These are phyloP conservation scores for Pangasianodon hypophthalmus DNA, from an alignment of 2,113 vertebrate species.

Conservation along the genomic window DNA sequence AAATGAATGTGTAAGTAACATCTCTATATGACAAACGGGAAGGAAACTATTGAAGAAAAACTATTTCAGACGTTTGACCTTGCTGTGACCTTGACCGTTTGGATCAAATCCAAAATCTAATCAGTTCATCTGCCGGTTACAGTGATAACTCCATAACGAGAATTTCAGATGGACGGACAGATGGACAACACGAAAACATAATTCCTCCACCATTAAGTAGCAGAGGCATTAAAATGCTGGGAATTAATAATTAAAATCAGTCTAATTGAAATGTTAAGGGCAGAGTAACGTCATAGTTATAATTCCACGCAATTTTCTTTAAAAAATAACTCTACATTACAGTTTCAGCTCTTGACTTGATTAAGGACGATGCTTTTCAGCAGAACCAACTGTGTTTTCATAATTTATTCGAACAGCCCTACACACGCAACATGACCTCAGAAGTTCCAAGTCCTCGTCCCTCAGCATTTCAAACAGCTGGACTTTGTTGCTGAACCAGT, in stretches of 20 bases:
- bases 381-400: not conserved
- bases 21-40: not conserved
- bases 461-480: conserved; percentile 38
- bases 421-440: not conserved
- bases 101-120: not conserved
- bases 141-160: not conserved
- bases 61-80: not conserved
- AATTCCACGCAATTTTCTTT: not conserved
- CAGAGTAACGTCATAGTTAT: not conserved
- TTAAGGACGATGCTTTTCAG: not conserved
- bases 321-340: not conserved
- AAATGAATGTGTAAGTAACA: too few species aligned
- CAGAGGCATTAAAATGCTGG: not conserved
- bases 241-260: not conserved
- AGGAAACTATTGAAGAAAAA: not conserved
- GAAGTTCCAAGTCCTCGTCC: not conserved
- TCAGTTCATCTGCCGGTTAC: not conserved
- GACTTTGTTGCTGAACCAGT: conserved; percentile 32
- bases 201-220: not conserved
- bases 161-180: not conserved
- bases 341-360: not conserved
- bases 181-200: not conserved
- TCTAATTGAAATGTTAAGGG: not conserved
- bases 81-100: not conserved
- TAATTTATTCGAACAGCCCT: not conserved